Base-by-base conservation (phyloP, 2,888 invertebrate genomes). In the Pasiphila rectangulata region DNA sequence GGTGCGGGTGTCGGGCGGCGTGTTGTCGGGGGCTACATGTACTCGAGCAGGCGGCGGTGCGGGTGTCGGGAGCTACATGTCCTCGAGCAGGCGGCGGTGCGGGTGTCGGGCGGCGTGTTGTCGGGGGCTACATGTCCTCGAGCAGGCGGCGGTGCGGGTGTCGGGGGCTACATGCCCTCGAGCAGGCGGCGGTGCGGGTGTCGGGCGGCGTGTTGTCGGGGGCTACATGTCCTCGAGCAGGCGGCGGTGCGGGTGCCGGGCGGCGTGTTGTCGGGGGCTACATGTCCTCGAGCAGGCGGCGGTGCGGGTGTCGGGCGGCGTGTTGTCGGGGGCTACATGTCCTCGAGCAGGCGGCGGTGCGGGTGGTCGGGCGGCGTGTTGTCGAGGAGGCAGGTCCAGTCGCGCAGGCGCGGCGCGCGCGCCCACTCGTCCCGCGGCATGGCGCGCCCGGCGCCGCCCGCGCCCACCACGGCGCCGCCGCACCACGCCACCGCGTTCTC, bases 401-500 rank as follows among this genome's bases (percentile, higher is more conserved):
- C 97, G 1, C 95, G 94, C 40, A 97, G 90, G 46, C 92, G 85
- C 30, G 91, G 91, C 48, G 89, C 85, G 63, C 92, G 92, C 49
- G 93, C 82, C 84, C 94, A 98, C 39, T 84, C 86, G 64, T 98
- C 97, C 57, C 94, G 92, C 0, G 93, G 90, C 29, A 96, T 74
- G 6, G 94, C 94, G 30, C 94, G 91, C 21, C 46, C 54, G 12
- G 56, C 94, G 88, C 32, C 93, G 92, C 34, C 95, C 95, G 92
- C 70, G 93, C 21, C 30, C 93, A 92, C 1, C 92, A 92, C 70
- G 93, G 61, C 93, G 92, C 41, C 55, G 4, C 94, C 92, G 32
- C 95, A 94, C 90, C 98, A 98, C 24, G 95, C 93, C 6, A 92
- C 92, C 69, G 93, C 94, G 86, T 97, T 98, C 45, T 93, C 92